Conservation (phyloP, 2,888 invertebrate species). For the Sminthurinus aureus region DNA sequence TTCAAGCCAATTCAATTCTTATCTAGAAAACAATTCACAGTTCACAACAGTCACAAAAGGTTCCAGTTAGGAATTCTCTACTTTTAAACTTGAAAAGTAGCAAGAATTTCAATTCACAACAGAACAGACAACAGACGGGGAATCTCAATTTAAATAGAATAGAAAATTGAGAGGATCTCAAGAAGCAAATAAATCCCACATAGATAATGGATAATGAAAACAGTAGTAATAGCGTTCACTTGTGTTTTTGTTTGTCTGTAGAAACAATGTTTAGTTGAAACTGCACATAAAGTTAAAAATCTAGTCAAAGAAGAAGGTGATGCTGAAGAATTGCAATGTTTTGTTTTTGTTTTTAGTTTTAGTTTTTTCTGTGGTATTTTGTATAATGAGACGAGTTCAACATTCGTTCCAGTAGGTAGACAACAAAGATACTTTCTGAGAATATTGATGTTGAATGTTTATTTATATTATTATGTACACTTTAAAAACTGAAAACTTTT, state of each 20-base stretch:
- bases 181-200: neutral
- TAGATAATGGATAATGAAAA: neutral
- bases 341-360: neutral
- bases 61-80: too few species aligned
- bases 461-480: slow-evolving; percentile 4
- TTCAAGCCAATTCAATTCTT: too few species aligned
- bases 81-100: neutral
- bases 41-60: too few species aligned
- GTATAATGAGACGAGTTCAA: slow-evolving; percentile 44
- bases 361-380: slow-evolving; percentile 26
- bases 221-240: slow-evolving; percentile 14
- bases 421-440: slow-evolving; percentile 6
- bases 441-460: neutral
- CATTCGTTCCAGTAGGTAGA: slow-evolving; percentile 42
- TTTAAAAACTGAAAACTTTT: neutral
- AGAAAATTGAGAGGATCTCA: neutral
- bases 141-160: neutral
- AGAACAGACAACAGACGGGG: neutral
- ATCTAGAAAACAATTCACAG: too few species aligned
- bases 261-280: slow-evolving; percentile 1
- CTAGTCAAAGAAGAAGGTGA: too few species aligned
- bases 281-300: neutral
- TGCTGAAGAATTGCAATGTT: too few species aligned
- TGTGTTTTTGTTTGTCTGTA: neutral
- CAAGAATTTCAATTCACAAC: neutral